These are phyloP conservation scores for Epizoanthus scotinus DNA, from an alignment of 92 coral and sea anemone species.

Conservation along the genomic window DNA sequence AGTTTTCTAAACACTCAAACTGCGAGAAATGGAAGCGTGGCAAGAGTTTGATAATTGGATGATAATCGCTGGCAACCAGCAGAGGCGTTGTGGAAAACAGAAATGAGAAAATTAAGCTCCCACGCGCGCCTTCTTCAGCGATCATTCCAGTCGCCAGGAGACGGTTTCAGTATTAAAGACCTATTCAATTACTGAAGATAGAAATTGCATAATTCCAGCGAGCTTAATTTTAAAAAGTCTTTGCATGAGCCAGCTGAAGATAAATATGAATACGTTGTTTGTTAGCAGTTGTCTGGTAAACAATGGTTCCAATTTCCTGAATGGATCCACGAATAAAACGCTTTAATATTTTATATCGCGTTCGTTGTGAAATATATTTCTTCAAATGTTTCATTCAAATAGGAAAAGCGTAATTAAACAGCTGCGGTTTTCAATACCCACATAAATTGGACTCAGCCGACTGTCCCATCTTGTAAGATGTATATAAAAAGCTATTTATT, in stretches of 20 bases:
- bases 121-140: slow-evolving; percentile 34
- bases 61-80: slow-evolving; percentile 22
- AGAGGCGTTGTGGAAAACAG: slow-evolving; percentile 14
- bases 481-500: not conserved
- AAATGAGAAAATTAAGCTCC: slow-evolving; percentile 20
- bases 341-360: slow-evolving; percentile 36
- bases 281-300: slow-evolving; percentile 18
- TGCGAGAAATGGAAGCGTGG: not conserved
- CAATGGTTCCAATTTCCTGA: slow-evolving; percentile 31
- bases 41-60: slow-evolving; percentile 22
- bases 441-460: not conserved
- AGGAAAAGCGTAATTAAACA: slow-evolving; percentile 20
- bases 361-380: slow-evolving; percentile 25
- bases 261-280: slow-evolving; percentile 3
- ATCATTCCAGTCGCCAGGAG: slow-evolving; percentile 36
- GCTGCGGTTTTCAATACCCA: not conserved
- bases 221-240: slow-evolving; percentile 10
- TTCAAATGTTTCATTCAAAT: slow-evolving; percentile 8
- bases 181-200: slow-evolving; percentile 37
- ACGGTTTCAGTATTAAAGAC: slow-evolving; percentile 19
- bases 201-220: slow-evolving; percentile 5
- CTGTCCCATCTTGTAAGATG: not conserved
- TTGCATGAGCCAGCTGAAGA: slow-evolving; percentile 30
- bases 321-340: slow-evolving; percentile 14
- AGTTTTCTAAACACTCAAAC: slow-evolving; percentile 28